Evolutionary conservation across 2,797 vertebrate species (phyloP).

Genomic region (Muraenolepis orangiensis): DNA sequence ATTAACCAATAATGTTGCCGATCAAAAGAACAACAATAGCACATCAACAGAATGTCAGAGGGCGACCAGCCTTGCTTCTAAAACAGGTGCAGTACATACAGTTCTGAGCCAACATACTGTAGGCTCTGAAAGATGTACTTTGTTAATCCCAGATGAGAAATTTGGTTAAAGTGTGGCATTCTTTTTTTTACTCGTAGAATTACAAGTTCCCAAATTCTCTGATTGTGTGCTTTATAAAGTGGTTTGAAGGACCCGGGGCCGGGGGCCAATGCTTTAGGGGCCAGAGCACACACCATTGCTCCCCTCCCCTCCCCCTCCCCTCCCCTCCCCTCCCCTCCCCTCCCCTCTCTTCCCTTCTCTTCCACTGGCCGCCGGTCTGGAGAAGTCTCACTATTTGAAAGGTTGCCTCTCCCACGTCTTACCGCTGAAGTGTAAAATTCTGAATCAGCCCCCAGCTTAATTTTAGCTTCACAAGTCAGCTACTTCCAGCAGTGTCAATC

Average conservation of each 20-base stretch:
- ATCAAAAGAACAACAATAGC: not conserved
- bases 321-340: not conserved
- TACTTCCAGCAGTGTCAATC: conserved; percentile 58
- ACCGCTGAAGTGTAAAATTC: conserved; percentile 73
- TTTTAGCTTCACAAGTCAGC: conserved; percentile 78
- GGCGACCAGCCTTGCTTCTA: not conserved
- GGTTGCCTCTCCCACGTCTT: conserved; percentile 62
- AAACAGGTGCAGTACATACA: not conserved
- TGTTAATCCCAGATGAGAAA: no score
- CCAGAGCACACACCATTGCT: not conserved
- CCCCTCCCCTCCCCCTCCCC: conserved; percentile 8
- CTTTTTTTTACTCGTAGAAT: no score
- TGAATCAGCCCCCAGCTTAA: conserved; percentile 73
- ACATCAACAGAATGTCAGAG: not conserved
- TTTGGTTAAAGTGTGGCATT: no score
- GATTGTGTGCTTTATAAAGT: not conserved
- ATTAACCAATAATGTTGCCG: not conserved
- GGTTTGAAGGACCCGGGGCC: not conserved
- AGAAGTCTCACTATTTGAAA: conserved; percentile 57
- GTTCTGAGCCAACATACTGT: not conserved
- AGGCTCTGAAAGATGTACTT: no score
- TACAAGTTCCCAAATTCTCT: not conserved
- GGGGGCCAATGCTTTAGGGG: not conserved
- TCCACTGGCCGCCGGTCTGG: conserved; percentile 33
- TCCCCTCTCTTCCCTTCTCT: not conserved